Evolutionary conservation across 1,140 invertebrate species (phyloP).

Genomic region (Maconellicoccus hirsutus): DNA sequence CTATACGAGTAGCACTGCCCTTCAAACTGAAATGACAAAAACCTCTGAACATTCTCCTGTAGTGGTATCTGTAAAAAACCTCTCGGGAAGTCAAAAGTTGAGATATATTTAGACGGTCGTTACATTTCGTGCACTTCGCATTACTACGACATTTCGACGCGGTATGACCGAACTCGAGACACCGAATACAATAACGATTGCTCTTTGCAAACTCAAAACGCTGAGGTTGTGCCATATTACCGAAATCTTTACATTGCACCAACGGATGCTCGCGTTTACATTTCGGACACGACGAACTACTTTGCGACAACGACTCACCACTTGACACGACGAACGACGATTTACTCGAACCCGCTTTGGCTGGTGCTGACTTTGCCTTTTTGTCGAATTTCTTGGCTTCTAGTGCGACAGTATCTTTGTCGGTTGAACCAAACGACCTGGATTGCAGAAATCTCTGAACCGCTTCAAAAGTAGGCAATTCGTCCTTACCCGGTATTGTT

Average conservation of each 20-base stretch:
- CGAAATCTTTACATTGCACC: background rate
- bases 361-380: background rate
- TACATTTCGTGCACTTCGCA: background rate
- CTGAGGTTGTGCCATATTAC: background rate
- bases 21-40: no score
- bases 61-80: no score
- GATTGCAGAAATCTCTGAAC: background rate
- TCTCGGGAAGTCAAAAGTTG: no score
- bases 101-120: no score
- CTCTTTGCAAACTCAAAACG: background rate
- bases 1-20: no score
- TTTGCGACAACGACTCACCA: background rate
- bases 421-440: background rate
- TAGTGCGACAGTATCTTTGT: background rate
- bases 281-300: background rate
- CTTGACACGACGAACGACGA: background rate
- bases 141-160: background rate
- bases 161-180: background rate
- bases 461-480: background rate
- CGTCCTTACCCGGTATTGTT: background rate
- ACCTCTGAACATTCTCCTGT: no score
- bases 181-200: background rate
- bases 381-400: background rate
- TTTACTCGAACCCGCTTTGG: background rate
- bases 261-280: background rate